phyloP scores from a whole-genome alignment of 2,113 vertebrate species.

The Petroica traversi region DNA sequence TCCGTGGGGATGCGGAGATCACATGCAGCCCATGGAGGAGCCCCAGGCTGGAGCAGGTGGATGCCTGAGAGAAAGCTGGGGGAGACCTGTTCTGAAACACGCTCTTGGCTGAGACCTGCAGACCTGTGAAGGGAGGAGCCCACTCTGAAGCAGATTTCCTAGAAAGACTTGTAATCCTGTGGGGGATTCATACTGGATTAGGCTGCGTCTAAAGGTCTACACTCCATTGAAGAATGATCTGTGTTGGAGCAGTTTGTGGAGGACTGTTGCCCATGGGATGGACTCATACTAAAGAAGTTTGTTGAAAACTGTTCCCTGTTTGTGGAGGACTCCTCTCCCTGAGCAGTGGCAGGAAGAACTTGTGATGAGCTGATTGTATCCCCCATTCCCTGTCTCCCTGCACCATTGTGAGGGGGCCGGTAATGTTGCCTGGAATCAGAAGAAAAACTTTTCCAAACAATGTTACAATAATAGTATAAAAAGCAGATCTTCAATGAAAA shows the following conservation, averaged over 20 bases:
- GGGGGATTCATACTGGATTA: no score
- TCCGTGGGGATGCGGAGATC: accelerated
- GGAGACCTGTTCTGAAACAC: not conserved
- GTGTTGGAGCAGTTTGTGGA: not conserved
- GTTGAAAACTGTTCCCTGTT: not conserved
- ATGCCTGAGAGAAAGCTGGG: not conserved
- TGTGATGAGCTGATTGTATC: not conserved
- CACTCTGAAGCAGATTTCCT: not conserved
- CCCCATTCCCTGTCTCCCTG: not conserved
- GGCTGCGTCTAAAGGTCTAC: not conserved
- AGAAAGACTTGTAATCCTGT: not conserved
- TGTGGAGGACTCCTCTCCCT: no score
- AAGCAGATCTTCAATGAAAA: not conserved
- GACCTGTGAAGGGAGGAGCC: not conserved
- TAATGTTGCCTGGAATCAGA: not conserved
- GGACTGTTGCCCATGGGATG: not conserved
- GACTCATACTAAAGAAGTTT: no score
- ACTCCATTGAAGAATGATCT: not conserved
- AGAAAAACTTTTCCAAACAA: not conserved
- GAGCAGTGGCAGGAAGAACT: not conserved
- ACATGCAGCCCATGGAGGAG: not conserved
- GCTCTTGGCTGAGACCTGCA: not conserved
- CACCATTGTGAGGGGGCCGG: accelerated
- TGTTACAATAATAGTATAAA: not conserved
- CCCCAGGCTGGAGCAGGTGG: not conserved